Percentiles rank a stretch among this genome's conserved stretches.
Conservation (phyloP, 2,888 invertebrate genomes). For the Metalampra italica region DNA sequence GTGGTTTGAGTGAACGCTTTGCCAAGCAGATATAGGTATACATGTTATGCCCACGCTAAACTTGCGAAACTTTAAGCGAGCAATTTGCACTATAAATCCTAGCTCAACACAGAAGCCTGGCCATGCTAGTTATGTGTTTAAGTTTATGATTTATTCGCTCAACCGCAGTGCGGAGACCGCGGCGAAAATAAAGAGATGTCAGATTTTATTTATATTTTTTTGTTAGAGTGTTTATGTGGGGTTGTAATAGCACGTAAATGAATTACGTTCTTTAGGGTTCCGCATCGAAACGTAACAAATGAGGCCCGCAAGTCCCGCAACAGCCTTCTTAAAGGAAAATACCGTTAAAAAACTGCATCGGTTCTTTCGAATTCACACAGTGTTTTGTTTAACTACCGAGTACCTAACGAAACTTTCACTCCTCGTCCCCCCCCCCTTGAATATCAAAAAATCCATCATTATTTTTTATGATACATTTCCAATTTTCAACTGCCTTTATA, state of each 20-base stretch:
- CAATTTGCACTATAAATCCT: background rate
- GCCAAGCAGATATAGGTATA: too few species aligned
- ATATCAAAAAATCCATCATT: too few species aligned
- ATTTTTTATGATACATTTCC: too few species aligned
- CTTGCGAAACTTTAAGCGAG: background rate
- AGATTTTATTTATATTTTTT: background rate
- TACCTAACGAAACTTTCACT: too few species aligned
- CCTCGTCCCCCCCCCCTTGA: too few species aligned
- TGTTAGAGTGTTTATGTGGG: background rate
- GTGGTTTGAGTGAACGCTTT: too few species aligned
- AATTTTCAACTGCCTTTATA: too few species aligned
- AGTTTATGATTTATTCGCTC: conserved; percentile 10
- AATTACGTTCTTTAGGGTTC: background rate
- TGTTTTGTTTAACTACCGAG: too few species aligned
- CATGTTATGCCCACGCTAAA: background rate
- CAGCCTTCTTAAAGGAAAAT: too few species aligned
- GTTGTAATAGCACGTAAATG: background rate
- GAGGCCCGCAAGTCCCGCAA: too few species aligned
- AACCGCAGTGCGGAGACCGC: conserved; percentile 7
- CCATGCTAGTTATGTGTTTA: conserved; percentile 5
- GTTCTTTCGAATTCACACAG: too few species aligned
- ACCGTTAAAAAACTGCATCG: too few species aligned
- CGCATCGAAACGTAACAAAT: background rate
- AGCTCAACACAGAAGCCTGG: background rate
- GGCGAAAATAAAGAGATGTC: conserved; percentile 4